Base-by-base conservation (phyloP, 1,140 invertebrate species). In the Delia radicum region DNA sequence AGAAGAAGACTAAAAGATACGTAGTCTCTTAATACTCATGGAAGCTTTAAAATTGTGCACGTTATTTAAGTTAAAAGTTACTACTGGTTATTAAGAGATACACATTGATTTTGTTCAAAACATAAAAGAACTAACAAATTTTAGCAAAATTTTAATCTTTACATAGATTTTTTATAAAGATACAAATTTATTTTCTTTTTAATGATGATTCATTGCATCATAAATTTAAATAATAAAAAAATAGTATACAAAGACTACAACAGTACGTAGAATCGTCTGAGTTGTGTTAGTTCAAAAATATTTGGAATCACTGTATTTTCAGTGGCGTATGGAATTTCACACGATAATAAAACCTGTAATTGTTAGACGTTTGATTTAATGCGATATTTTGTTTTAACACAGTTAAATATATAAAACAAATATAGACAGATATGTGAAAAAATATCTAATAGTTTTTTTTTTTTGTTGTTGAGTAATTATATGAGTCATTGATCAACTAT, bases 71-170 rank as follows among this genome's bases (percentile, higher is more conserved):
- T 55, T 55, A 55, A 55, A 55, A 55, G n/a, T 21, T 55, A 55
- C 48, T 55, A 55, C 48, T 55, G 48, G n/a, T 55, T 55, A 55
- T 55, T 55, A 55, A 55, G 48, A 55, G 48, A 55, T 55, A 55
- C 15, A 55, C 7, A 55, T 55, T 55, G 48, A 21, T 55, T 55
- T 55, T 55, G 48, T 18, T 55, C 18, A 24, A 21, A 21, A 55
- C 18, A n/a, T 55, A 55, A 55, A 55, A 55, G 48, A 55, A 18
- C 24, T 55, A 55, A 55, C 48, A 55, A 55, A 55, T 55, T 55
- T 42, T 55, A 21, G 48, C 48, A 24, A 55, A 55, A 21, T 55
- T 55, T 55, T 55, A 24, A 55, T 55, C 48, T 55, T 55, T 55
- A 55, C 48, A 55, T 21, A 55, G 48, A 55, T 55, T 55, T 55